Base-by-base conservation (phyloP, 2,797 vertebrate genomes). In the Poeciliopsis paucimaculata region DNA sequence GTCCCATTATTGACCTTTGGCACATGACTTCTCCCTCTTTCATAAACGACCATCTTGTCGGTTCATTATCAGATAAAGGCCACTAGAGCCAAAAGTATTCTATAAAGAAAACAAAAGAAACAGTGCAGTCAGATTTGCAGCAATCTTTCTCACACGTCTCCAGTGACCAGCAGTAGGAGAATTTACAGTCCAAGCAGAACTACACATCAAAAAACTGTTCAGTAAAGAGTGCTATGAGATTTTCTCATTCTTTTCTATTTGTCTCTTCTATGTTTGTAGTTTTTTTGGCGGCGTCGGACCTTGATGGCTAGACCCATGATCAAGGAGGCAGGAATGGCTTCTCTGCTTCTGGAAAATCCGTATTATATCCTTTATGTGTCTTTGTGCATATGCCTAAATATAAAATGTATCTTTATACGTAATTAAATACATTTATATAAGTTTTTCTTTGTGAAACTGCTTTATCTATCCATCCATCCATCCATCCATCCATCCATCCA, bases 291-390 rank as follows among this genome's bases (percentile, higher is more conserved):
- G 49, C 96, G 97, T 53, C 94, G 97, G 82, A 97, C 97, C 0
- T 88, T 99, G 70, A 99, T 99, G 98, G 98, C 98, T 36, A 95
- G 97, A 68, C 98, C 98, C 2, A 99, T 99, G 98, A 95, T 99
- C 83, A 98, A 97, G 93, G 98, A 99, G 91, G 96, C 98, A n/a
- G 95, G 96, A 9, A 99, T 99, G 95, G 98, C 97, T 71, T 99
- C 98, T 7, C 89, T 99, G 2, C 95, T 99, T 70, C 94, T 99
- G 88, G 98, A 99, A 93, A 99, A 99, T 83, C 98, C 98, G 7
- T 99, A 99, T 92, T 99, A 99, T 99, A 99, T 99, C 98, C 98
- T 98, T 97, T 55, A 36, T 57, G 18, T 57, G 13, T 39, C 1
- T 15, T 43, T 43, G 3, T 28, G 16, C n/a, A 13, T 51, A 23